Evolutionary conservation across 1,140 invertebrate genomes (phyloP), one percentile per base, ranked within the genome.

Genomic region (Saccostrea glomerata): DNA sequence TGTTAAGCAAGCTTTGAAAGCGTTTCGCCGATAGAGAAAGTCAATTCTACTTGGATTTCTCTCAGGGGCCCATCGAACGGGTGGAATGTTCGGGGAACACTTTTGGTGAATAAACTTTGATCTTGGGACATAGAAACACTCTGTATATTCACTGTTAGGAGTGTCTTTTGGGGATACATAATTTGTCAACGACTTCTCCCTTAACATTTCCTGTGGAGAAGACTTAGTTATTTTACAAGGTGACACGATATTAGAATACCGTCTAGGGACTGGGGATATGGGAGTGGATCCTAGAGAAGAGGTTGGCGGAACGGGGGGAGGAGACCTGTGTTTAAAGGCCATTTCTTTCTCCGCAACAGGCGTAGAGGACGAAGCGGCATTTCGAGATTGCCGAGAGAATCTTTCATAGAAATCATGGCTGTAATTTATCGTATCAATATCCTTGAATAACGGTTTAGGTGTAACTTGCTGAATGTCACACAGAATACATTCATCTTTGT

Each of bases 321-420:
- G 82, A 30, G 23, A 13, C 25, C 70, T 77, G 70, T 77, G 15
- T 77, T 13, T 77, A 15, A 77, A 36, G 23, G 7, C 4, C 12
- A 30, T 36, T 55, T 84, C 20, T 56, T 84, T 13, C 23, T 11
- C 82, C 7, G 20, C 5, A 36, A n/a, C 6, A 13, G 56, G 13
- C n/a, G 6, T 25, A 9, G 56, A 17, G 2, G 55, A 40, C 20
- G 17, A 12, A 47, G 86, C 3, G n/a, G 17, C 58, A 56, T 25
- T 7, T 40, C 47, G n/a, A 54, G 70, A 40, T 17, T 86, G 66
- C 30, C 56, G 25, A 5, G 58, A 36, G 70, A 63, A 63, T 20
- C 83, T 40, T n/a, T 87, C 82, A 73, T 87, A 84, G 47, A 25
- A 87, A 63, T 87, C 9, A 47, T 87, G 86, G 1, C 55, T 47